Evolutionary conservation across 2,888 invertebrate species (phyloP).

Genomic region (Sarcophaga caerulescens): DNA sequence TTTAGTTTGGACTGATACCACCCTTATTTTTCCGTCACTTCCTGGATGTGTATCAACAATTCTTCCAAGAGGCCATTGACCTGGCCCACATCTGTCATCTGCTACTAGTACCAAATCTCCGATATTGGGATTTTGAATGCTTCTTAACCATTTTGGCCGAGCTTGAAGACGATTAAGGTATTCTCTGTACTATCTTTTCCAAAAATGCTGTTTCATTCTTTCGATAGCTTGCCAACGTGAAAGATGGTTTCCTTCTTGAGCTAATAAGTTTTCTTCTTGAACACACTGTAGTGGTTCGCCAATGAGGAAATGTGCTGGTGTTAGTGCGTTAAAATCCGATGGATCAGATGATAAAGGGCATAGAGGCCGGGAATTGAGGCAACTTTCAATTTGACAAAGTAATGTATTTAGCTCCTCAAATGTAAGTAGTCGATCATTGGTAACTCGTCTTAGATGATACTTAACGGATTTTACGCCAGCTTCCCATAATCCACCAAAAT

Average conservation of each 20-base stretch:
- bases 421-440: no score
- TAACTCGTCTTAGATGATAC: no score
- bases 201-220: conserved; percentile 44
- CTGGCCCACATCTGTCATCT: conserved; percentile 6
- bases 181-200: conserved; percentile 41
- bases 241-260: neutral
- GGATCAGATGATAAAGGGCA: no score
- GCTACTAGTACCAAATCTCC: conserved; percentile 1
- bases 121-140: neutral
- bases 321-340: no score
- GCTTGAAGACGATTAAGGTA: conserved; percentile 47
- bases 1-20: neutral
- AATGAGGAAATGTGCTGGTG: conserved; percentile 38
- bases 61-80: neutral
- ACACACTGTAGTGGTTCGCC: conserved; percentile 42
- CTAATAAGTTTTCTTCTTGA: neutral
- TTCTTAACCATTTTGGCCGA: conserved; percentile 4
- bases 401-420: no score
- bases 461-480: no score
- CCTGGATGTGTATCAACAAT: neutral
- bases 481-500: no score
- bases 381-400: no score
- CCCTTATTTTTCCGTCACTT: neutral
- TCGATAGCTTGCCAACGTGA: conserved; percentile 12
- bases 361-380: no score